Evolutionary conservation across 2,797 vertebrate species (phyloP), one percentile per base, ranked within the genome.

Genomic region (Eulemur mongoz): DNA sequence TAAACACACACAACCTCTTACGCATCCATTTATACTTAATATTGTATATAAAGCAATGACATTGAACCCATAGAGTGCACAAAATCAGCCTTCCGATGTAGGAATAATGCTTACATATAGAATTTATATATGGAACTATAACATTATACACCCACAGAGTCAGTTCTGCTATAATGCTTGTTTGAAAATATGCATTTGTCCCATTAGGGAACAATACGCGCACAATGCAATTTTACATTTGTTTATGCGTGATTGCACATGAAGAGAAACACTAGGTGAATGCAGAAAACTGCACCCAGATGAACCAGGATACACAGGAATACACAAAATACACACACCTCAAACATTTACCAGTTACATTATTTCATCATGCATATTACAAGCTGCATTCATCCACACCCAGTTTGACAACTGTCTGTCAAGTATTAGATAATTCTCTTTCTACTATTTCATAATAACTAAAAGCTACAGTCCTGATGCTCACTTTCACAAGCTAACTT

Each of bases 191-290:
- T 54, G 54, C 54, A 80, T 92, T 59, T 88, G 52, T 94, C 54
- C 79, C 75, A 95, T 83, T 87, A 96, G 35, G 52, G 57, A 95
- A 85, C 27, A 78, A 89, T 93, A 54, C 82, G 59, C 84, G n/a
- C 43, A 54, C 54, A 82, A 61, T 75, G 35, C 52, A 93, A 91
- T 88, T 95, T 94, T 79, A n/a, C 25, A 87, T 90, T 92, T 93
- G 10, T 40, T 54, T 72, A 72, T 69, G 59, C 61, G 50, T 54
- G 45, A 79, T 79, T 94, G 95, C 43, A 89, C 48, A 72, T 12
- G n/a, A 82, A 82, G 40, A 89, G 75, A 92, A 96, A 63, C n/a
- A 65, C 43, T 40, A 57, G 0, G 1, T 38, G n/a, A 45, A 57
- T 70, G 15, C 40, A 83, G 78, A 92, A 97, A 83, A 86, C 67